A percentile compares a stretch with the other conserved stretches of the same genome.
Evolutionary conservation across 1,140 invertebrate species (phyloP).

Genomic region (Trichonephila clavipes): DNA sequence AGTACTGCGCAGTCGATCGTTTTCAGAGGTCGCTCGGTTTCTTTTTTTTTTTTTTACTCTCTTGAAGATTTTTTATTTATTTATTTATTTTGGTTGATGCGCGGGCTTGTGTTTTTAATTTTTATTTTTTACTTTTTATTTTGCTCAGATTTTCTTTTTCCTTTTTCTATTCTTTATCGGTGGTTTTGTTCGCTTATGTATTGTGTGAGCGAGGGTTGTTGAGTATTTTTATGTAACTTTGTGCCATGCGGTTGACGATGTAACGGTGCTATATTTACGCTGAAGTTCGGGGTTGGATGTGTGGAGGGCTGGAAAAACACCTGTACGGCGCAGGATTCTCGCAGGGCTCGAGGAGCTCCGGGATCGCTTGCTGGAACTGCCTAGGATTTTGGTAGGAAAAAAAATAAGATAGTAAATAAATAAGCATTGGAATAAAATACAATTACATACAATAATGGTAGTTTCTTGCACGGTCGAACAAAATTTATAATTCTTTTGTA

Average conservation of each 20-base stretch:
- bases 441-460: too few species aligned
- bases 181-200: background rate
- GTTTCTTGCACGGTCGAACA: too few species aligned
- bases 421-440: too few species aligned
- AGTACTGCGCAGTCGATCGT: constrained; percentile 59
- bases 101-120: background rate
- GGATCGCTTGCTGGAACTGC: background rate
- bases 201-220: background rate
- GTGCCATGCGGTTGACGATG: constrained; percentile 5
- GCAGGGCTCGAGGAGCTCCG: background rate
- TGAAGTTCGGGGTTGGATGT: background rate
- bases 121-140: constrained; percentile 26
- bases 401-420: too few species aligned
- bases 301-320: background rate
- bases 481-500: too few species aligned
- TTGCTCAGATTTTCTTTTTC: background rate
- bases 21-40: constrained; percentile 40
- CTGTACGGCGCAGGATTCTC: background rate
- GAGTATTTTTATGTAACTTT: constrained; percentile 14
- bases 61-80: constrained; percentile 10
- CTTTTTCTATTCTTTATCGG: constrained; percentile 12
- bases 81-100: constrained; percentile 27
- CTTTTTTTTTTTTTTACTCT: background rate
- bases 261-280: background rate
- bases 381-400: background rate